Evolutionary conservation across 1,140 invertebrate species (phyloP).

Genomic region (Vollenhovia emeryi): DNA sequence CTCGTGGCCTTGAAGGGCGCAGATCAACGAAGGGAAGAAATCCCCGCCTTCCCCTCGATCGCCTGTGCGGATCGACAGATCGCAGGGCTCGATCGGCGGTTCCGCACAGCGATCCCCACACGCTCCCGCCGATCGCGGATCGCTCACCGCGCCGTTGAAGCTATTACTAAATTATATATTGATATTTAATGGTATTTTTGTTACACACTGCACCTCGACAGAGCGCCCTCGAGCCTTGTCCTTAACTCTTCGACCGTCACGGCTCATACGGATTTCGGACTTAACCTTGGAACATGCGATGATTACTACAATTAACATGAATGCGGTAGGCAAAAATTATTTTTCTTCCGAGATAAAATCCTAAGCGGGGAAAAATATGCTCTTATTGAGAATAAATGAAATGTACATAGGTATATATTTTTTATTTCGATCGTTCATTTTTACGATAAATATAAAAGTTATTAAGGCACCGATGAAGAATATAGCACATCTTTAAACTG

Average conservation of each 20-base stretch:
- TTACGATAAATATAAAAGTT: background rate
- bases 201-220: slow-evolving; percentile 5
- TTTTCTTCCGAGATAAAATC: background rate
- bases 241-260: background rate
- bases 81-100: slow-evolving; percentile 29
- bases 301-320: background rate
- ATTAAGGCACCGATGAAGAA: background rate
- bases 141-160: slow-evolving; percentile 14
- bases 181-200: slow-evolving; percentile 44
- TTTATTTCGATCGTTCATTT: background rate
- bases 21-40: slow-evolving; percentile 64
- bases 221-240: background rate
- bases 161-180: slow-evolving; percentile 45
- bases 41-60: slow-evolving; percentile 11
- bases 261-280: too few species aligned
- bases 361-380: background rate
- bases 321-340: background rate
- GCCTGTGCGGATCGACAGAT: slow-evolving; percentile 21
- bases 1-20: slow-evolving; percentile 48
- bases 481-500: background rate
- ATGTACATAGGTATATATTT: background rate
- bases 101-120: slow-evolving; percentile 1
- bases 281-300: background rate
- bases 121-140: slow-evolving; percentile 25
- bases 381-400: background rate